Conservation (phyloP, 1,140 invertebrate genomes). For the Zaprionus lachaisei region DNA sequence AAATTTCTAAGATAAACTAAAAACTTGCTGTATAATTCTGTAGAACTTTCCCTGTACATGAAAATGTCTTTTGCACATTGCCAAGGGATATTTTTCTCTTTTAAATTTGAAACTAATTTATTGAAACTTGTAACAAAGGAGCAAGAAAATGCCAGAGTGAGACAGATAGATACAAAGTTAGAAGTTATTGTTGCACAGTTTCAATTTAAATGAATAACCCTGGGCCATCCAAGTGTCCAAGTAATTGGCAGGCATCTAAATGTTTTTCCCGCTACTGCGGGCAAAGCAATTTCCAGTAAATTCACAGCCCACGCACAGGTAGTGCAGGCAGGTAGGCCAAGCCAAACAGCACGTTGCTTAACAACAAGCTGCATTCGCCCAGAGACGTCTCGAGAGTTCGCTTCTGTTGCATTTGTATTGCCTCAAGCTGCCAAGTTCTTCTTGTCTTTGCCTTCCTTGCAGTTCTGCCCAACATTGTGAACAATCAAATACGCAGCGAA, state of each 20-base stretch:
- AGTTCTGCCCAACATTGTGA: constrained; percentile 97
- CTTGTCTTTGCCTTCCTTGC: constrained; percentile 62
- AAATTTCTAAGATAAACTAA: neutral
- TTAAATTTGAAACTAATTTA: constrained; percentile 2
- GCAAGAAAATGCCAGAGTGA: neutral
- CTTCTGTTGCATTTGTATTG: constrained; percentile 39
- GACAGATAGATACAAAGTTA: neutral
- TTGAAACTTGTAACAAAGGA: neutral
- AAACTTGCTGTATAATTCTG: neutral
- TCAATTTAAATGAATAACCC: constrained; percentile 1
- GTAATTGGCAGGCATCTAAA: neutral
- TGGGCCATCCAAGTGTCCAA: neutral
- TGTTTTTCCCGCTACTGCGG: constrained; percentile 1
- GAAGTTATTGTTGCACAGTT: neutral
- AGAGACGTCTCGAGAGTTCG: constrained; percentile 16
- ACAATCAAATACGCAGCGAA: constrained; percentile 84
- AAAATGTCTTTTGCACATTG: neutral
- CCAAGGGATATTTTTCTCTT: neutral
- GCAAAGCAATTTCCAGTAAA: constrained; percentile 4
- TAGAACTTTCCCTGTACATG: neutral
- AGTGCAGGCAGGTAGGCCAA: constrained; percentile 18
- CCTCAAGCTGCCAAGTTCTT: constrained; percentile 12
- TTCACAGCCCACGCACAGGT: constrained; percentile 20
- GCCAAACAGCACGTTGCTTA: constrained; percentile 48
- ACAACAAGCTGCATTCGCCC: constrained; percentile 10